A percentile compares a stretch with the other conserved stretches of the same genome.
Evolutionary conservation across 2,113 vertebrate species (phyloP).

Genomic region (Chaenocephalus aceratus): DNA sequence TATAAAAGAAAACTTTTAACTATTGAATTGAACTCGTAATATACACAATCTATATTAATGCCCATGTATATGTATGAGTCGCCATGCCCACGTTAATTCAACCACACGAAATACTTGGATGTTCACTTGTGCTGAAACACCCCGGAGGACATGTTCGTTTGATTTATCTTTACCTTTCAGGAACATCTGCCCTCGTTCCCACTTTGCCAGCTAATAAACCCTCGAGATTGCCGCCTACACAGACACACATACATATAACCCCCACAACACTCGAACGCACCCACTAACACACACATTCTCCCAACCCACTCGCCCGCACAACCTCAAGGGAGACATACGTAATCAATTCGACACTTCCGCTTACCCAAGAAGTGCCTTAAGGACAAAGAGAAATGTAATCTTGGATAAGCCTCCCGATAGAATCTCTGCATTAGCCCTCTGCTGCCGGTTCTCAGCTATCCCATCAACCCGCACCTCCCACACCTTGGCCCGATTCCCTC

Average conservation of each 20-base stretch:
- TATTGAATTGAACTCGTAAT: background rate
- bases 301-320: slow-evolving; percentile 49
- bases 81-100: slow-evolving; percentile 8
- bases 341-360: slow-evolving; percentile 79
- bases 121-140: slow-evolving; percentile 27
- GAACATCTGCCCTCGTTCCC: slow-evolving; percentile 52
- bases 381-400: slow-evolving; percentile 84
- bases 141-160: slow-evolving; percentile 50
- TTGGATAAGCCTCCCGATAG: slow-evolving; percentile 78
- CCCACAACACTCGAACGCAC: background rate
- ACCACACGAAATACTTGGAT: slow-evolving; percentile 32
- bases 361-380: slow-evolving; percentile 77
- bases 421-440: slow-evolving; percentile 78
- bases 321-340: slow-evolving; percentile 75
- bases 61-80: slow-evolving; percentile 25
- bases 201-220: slow-evolving; percentile 68
- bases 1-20: background rate
- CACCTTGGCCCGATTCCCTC: slow-evolving; percentile 68
- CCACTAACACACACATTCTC: slow-evolving; percentile 20
- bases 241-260: slow-evolving; percentile 27
- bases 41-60: slow-evolving; percentile 35
- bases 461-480: slow-evolving; percentile 76
- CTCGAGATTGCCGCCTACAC: slow-evolving; percentile 40
- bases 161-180: slow-evolving; percentile 71
- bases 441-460: slow-evolving; percentile 76